Percentiles rank a stretch among this genome's conserved stretches.
Evolutionary conservation across 1,140 invertebrate genomes (phyloP).

Genomic region (Tetramorium simillimum): DNA sequence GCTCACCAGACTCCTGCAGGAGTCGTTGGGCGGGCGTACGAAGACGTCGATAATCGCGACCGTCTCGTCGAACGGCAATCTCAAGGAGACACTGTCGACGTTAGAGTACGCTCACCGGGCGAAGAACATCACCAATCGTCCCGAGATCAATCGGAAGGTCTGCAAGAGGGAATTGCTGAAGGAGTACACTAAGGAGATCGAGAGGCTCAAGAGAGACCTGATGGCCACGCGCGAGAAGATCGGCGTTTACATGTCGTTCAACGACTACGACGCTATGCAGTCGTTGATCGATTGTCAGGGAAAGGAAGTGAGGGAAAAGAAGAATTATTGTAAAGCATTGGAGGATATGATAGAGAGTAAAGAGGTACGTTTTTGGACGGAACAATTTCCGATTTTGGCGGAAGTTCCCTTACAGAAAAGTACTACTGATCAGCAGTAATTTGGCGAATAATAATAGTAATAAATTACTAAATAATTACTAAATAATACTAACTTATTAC

Average conservation of each 20-base stretch:
- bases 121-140: slow-evolving; percentile 98
- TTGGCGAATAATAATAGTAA: no score
- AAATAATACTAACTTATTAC: no score
- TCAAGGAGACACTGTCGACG: slow-evolving; percentile 97
- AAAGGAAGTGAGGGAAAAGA: slow-evolving; percentile 90
- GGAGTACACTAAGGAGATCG: slow-evolving; percentile 96
- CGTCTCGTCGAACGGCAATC: slow-evolving; percentile 94
- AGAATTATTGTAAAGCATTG: slow-evolving; percentile 88
- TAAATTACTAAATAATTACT: no score
- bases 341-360: slow-evolving; percentile 89
- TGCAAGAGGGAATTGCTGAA: slow-evolving; percentile 94
- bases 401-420: no score
- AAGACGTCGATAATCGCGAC: slow-evolving; percentile 99
- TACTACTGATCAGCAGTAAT: no score
- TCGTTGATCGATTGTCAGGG: slow-evolving; percentile 89
- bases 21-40: slow-evolving; percentile 97
- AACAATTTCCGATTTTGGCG: no score
- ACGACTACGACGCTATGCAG: slow-evolving; percentile 93
- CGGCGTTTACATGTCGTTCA: slow-evolving; percentile 92
- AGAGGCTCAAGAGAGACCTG: slow-evolving; percentile 93
- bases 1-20: slow-evolving; percentile 96
- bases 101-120: slow-evolving; percentile 98
- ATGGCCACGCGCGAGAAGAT: slow-evolving; percentile 93
- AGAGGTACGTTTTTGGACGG: slow-evolving; percentile 80
- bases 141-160: slow-evolving; percentile 97